phyloP scores from a whole-genome alignment of 2,888 invertebrate genomes.

The Eupithecia dodoneata region DNA sequence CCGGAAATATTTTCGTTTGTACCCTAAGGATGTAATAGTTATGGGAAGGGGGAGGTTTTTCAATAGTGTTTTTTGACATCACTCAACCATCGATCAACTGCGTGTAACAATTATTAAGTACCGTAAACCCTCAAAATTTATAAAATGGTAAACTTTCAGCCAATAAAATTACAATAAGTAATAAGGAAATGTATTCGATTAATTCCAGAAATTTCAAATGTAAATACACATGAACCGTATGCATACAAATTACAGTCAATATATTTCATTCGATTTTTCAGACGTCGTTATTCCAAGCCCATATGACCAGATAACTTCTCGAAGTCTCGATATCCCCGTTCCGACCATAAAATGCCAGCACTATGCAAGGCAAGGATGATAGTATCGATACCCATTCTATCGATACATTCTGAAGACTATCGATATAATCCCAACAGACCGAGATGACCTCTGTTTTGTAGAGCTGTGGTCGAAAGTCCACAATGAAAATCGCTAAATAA shows the following conservation, averaged over 20 bases:
- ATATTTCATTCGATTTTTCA: neutral
- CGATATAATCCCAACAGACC: no score
- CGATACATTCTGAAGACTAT: neutral
- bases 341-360: neutral
- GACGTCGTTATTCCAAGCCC: neutral
- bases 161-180: neutral
- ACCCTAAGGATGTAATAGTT: no score
- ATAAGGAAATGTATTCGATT: neutral
- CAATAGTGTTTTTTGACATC: no score
- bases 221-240: neutral
- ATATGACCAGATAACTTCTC: neutral
- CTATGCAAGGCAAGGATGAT: neutral
- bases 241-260: neutral
- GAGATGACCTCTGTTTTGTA: no score
- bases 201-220: neutral
- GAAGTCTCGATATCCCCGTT: neutral
- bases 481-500: no score
- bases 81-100: no score
- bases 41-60: no score
- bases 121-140: no score
- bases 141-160: no score
- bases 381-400: neutral
- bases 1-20: no score
- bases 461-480: no score
- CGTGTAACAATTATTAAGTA: no score